Conservation (phyloP, 2,113 vertebrate genomes). For the Alosa alosa region DNA sequence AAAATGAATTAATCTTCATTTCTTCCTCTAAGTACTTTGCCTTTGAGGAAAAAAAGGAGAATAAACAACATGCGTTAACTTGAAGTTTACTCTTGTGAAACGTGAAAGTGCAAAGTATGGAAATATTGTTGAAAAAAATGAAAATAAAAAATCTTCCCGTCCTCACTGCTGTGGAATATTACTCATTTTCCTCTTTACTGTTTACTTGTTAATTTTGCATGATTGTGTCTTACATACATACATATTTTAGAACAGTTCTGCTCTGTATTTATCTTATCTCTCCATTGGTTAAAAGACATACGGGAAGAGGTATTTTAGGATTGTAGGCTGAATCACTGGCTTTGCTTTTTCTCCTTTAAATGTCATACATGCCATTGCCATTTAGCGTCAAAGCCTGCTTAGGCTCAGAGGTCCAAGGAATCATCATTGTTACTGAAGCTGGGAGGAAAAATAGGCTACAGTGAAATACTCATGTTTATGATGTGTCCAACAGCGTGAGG, state of each 20-base stretch:
- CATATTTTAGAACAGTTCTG: background rate
- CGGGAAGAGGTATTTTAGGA: background rate
- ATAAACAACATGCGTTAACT: conserved; percentile 61
- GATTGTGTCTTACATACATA: background rate
- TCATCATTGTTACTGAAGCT: background rate
- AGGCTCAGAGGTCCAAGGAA: conserved; percentile 29
- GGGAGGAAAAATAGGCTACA: background rate
- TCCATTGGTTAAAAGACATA: background rate
- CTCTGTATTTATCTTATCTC: background rate
- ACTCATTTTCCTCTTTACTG: background rate
- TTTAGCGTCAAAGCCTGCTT: conserved; percentile 35
- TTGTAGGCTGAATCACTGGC: conserved; percentile 30
- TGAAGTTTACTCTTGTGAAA: conserved; percentile 58
- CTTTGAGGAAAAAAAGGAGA: conserved; percentile 54
- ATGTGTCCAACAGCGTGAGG: background rate
- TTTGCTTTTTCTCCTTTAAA: conserved; percentile 23
- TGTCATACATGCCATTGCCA: conserved; percentile 34
- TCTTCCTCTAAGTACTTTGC: conserved; percentile 53
- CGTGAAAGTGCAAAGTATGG: conserved; percentile 55
- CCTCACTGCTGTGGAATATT: background rate
- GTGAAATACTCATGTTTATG: background rate
- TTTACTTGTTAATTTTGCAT: background rate
- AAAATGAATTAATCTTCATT: conserved; percentile 52
- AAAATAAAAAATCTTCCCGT: conserved; percentile 18
- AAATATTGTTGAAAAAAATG: conserved; percentile 52